Conservation (phyloP, 1,140 invertebrate genomes). For the Ctenoplectra terminalis region DNA sequence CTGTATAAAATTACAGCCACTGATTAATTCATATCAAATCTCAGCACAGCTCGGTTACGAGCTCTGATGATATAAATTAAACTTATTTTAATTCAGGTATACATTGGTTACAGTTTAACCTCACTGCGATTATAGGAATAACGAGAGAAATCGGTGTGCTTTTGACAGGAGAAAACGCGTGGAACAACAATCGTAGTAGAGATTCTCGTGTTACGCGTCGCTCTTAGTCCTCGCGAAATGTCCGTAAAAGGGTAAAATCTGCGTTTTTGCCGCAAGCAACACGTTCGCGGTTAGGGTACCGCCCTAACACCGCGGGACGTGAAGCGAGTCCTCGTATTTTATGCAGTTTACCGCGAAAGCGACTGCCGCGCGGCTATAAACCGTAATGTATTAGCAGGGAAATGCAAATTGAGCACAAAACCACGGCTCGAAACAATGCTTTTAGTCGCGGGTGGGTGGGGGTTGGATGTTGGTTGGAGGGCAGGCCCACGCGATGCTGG, state of each 20-base stretch:
- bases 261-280: slow-evolving; percentile 61
- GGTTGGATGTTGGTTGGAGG: slow-evolving; percentile 37
- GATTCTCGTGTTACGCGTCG: background rate
- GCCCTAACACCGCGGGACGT: slow-evolving; percentile 58
- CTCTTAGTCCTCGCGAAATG: slow-evolving; percentile 2
- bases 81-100: slow-evolving; percentile 9
- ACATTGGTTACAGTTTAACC: too few species aligned
- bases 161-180: background rate
- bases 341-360: slow-evolving; percentile 72
- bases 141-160: background rate
- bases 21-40: too few species aligned
- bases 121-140: background rate
- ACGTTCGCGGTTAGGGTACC: slow-evolving; percentile 58
- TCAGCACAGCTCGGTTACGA: too few species aligned
- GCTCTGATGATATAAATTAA: background rate
- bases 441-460: slow-evolving; percentile 66
- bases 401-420: slow-evolving; percentile 79
- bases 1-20: too few species aligned
- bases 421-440: slow-evolving; percentile 77
- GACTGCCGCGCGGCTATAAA: slow-evolving; percentile 72
- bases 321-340: slow-evolving; percentile 72
- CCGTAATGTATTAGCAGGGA: slow-evolving; percentile 77
- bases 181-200: background rate
- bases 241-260: slow-evolving; percentile 56
- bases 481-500: slow-evolving; percentile 44